Conservation (phyloP, 2,113 vertebrate species). For the Panthera tigris region DNA sequence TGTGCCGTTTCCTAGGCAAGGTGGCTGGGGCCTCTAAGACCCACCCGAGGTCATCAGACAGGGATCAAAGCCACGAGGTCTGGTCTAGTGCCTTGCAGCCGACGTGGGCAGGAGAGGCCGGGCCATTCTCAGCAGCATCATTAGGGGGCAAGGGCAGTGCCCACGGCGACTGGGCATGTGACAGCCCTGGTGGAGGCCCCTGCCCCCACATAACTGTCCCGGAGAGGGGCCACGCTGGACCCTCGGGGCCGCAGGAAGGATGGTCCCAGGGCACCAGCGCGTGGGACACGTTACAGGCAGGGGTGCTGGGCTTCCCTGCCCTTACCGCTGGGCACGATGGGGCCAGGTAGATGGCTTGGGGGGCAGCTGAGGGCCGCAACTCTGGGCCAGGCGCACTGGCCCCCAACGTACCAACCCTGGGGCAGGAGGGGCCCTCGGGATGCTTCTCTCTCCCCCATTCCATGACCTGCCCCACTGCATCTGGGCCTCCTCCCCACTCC, state of each 20-base stretch:
- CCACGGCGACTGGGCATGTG: background rate
- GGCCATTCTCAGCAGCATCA: fast-evolving
- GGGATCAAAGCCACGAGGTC: background rate
- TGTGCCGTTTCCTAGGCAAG: fast-evolving
- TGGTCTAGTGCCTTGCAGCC: fast-evolving
- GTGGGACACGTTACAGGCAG: too few species aligned
- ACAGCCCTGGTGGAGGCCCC: background rate
- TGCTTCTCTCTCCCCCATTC: fast-evolving
- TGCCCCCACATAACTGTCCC: too few species aligned
- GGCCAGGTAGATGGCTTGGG: fast-evolving
- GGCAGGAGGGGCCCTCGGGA: too few species aligned
- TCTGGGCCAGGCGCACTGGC: background rate
- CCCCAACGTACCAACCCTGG: background rate
- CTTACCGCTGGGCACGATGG: fast-evolving
- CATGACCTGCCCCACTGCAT: background rate
- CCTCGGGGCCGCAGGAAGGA: fast-evolving
- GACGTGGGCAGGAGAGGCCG: fast-evolving
- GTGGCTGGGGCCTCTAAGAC: background rate
- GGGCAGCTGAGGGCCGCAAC: background rate
- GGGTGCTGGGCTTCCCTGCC: background rate
- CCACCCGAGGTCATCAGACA: too few species aligned
- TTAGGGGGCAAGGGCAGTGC: fast-evolving
- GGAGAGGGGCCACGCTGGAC: background rate
- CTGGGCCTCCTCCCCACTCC: background rate
- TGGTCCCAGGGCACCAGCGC: too few species aligned